Evolutionary conservation across 2,888 invertebrate species (phyloP).

Genomic region (Tetragonisca angustula): DNA sequence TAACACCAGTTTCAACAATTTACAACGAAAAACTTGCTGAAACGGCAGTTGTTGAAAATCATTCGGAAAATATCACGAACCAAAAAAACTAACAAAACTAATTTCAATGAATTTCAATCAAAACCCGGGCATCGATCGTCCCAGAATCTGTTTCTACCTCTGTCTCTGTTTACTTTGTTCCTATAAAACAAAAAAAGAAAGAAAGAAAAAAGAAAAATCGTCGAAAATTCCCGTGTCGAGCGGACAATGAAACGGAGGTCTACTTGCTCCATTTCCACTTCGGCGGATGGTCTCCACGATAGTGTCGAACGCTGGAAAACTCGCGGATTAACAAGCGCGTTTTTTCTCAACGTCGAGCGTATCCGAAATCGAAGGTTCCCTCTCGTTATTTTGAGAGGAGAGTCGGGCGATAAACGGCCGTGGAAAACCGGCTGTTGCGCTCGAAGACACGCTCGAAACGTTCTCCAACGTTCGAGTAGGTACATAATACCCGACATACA

Average conservation of each 20-base stretch:
- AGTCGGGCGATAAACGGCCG: background rate
- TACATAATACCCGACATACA: constrained; percentile 26
- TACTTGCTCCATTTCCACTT: constrained; percentile 9
- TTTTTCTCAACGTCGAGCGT: background rate
- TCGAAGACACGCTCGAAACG: constrained; percentile 14
- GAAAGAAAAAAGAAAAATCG: too few species aligned
- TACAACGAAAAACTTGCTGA: too few species aligned
- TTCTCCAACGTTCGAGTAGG: constrained; percentile 7
- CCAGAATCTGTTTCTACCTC: too few species aligned
- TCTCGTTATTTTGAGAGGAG: constrained; percentile 11
- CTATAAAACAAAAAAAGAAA: background rate
- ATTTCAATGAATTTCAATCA: background rate
- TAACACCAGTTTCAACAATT: too few species aligned
- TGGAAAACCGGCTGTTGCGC: constrained; percentile 16
- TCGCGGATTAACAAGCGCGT: constrained; percentile 18
- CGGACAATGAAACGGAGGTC: background rate
- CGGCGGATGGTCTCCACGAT: background rate
- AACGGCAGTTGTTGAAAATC: too few species aligned
- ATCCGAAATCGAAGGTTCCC: constrained; percentile 29
- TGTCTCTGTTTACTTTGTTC: background rate
- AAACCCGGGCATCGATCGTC: background rate
- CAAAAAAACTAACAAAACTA: too few species aligned
- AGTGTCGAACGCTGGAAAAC: background rate
- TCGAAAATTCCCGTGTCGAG: background rate
- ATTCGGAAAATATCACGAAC: too few species aligned